A percentile compares a stretch with the other conserved stretches of the same genome.
Evolutionary conservation across 2,888 invertebrate genomes (phyloP).

Genomic region (Mellilla xanthometata): DNA sequence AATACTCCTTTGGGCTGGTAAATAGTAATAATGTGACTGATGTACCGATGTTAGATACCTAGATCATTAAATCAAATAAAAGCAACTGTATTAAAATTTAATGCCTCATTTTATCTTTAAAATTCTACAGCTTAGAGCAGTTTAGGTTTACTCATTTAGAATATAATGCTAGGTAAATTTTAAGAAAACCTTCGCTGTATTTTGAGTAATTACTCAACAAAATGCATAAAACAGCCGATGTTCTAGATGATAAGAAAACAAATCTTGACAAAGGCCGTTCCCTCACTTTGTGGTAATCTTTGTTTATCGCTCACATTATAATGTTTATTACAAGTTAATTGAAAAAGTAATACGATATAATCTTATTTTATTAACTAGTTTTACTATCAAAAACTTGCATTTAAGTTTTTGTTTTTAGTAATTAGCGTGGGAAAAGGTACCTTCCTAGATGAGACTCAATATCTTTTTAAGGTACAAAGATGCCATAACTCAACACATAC

Average conservation of each 20-base stretch:
- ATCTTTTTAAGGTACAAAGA: too few relatives aligned
- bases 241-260: conserved; percentile 13
- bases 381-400: not conserved
- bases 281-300: conserved; percentile 20
- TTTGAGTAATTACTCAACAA: conserved; percentile 3
- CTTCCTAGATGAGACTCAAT: too few relatives aligned
- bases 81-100: too few relatives aligned
- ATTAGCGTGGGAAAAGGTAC: conserved; percentile 20
- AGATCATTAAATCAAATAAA: conserved; percentile 12
- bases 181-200: too few relatives aligned
- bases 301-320: conserved; percentile 21
- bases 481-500: too few relatives aligned
- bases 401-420: not conserved
- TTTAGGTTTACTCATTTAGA: too few relatives aligned
- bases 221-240: conserved; percentile 9
- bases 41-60: conserved; percentile 8
- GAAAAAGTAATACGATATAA: conserved; percentile 28
- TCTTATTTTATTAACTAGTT: conserved; percentile 1
- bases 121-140: too few relatives aligned
- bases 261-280: conserved; percentile 16
- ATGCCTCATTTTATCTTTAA: too few relatives aligned
- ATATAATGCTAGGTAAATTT: too few relatives aligned
- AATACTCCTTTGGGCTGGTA: conserved; percentile 30
- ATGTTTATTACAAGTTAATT: conserved; percentile 25
- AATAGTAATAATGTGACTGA: conserved; percentile 26